phyloP scores from a whole-genome alignment of 2,797 vertebrate species.

The Potorous gilbertii region DNA sequence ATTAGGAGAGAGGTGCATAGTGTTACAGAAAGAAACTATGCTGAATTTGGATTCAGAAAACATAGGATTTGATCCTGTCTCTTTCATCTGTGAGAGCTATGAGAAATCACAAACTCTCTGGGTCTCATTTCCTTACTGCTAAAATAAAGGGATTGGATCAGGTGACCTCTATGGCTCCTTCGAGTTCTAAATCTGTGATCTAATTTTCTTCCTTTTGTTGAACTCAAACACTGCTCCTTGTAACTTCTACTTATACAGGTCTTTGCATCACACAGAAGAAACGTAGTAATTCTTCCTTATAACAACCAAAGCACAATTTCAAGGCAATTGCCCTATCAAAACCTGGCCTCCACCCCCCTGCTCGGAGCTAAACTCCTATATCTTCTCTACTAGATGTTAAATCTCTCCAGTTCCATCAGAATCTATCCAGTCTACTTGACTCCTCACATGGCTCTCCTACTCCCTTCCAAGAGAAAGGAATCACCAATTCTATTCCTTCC shows the following conservation, averaged over 20 bases:
- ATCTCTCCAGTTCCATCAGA: background rate
- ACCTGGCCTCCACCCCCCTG: no score
- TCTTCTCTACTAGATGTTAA: background rate
- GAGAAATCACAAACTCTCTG: background rate
- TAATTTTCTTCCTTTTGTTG: background rate
- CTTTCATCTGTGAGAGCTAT: background rate
- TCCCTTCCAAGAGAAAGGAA: background rate
- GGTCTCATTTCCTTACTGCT: background rate
- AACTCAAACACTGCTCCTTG: background rate
- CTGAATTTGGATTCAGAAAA: background rate
- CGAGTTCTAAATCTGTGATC: background rate
- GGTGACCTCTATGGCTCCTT: background rate
- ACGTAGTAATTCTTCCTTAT: background rate
- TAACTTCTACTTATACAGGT: background rate
- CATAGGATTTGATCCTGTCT: background rate
- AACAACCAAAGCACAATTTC: background rate
- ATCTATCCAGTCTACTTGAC: background rate
- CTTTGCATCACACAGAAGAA: background rate
- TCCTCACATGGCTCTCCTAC: background rate
- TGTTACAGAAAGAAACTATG: background rate
- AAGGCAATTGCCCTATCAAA: background rate
- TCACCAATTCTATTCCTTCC: background rate
- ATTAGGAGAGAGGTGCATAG: background rate
- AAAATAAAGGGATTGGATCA: background rate
- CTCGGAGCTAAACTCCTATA: background rate